Percentiles rank a stretch among this genome's conserved stretches.
phyloP scores from a whole-genome alignment of 2,113 vertebrate genomes.

The Aegotheles bennettii region DNA sequence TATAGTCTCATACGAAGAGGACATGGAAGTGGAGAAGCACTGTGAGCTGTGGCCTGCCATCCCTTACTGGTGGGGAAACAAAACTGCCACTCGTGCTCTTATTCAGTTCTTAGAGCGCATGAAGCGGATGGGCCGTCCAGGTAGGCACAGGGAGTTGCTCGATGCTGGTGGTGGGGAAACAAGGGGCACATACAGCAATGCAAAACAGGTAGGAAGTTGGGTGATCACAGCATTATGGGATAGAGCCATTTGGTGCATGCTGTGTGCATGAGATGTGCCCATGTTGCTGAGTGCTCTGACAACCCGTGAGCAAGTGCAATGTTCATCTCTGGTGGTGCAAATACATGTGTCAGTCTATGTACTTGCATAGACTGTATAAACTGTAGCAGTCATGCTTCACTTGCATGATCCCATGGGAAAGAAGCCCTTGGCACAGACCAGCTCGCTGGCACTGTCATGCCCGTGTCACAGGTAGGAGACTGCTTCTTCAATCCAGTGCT shows the following conservation, averaged over 20 bases:
- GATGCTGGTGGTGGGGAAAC: accelerated
- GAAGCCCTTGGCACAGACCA: not conserved
- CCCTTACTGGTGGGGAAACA: conserved; percentile 89
- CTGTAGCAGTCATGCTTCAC: not conserved
- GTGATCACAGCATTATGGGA: accelerated
- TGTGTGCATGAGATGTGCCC: accelerated
- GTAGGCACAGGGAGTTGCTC: conserved; percentile 26
- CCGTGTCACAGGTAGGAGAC: accelerated
- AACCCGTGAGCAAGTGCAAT: accelerated
- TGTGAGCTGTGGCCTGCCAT: conserved; percentile 80
- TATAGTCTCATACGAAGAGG: conserved; percentile 82
- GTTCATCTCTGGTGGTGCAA: not conserved
- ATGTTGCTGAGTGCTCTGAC: not conserved
- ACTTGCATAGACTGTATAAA: accelerated
- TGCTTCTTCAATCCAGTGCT: not conserved
- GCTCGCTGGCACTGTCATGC: accelerated
- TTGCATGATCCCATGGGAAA: accelerated
- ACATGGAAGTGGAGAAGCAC: conserved; percentile 16
- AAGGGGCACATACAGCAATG: accelerated
- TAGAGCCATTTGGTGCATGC: accelerated
- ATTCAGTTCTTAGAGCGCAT: conserved; percentile 77
- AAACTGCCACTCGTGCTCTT: conserved; percentile 67
- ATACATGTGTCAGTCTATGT: accelerated
- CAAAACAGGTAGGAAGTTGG: not conserved
- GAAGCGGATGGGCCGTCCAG: conserved; percentile 81